phyloP scores from a whole-genome alignment of 2,888 invertebrate species.

The Augochlorella aurata region DNA sequence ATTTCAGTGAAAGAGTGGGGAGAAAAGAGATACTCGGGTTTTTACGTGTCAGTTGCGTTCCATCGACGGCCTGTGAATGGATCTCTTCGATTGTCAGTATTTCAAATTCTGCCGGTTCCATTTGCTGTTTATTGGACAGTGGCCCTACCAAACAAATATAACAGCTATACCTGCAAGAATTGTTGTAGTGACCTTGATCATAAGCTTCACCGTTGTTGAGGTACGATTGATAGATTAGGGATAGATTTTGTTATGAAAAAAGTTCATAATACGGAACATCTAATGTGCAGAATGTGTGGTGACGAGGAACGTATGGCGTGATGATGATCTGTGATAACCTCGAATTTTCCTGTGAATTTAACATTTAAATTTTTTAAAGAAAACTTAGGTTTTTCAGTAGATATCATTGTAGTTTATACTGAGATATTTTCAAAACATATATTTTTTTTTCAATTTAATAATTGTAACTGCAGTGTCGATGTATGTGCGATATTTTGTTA shows the following conservation, averaged over 20 bases:
- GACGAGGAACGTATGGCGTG: too few species aligned
- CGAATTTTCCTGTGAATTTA: too few species aligned
- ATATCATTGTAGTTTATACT: too few species aligned
- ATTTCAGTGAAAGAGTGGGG: background rate
- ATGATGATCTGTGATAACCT: too few species aligned
- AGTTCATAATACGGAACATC: too few species aligned
- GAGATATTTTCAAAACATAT: too few species aligned
- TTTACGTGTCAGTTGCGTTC: background rate
- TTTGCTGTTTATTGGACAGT: background rate
- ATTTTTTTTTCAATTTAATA: too few species aligned
- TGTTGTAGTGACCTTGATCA: rapidly evolving
- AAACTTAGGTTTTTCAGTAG: too few species aligned
- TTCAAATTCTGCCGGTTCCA: background rate
- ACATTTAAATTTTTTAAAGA: too few species aligned
- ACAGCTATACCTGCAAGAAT: background rate
- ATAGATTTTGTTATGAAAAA: background rate
- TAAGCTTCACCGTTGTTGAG: background rate
- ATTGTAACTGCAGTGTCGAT: too few species aligned
- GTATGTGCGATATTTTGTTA: too few species aligned
- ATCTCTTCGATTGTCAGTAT: background rate
- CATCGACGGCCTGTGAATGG: background rate
- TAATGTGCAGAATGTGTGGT: too few species aligned
- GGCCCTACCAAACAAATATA: background rate
- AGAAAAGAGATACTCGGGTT: background rate
- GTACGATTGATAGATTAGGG: background rate